A percentile compares a stretch with the other conserved stretches of the same genome.
These are phyloP conservation scores for Ganaspis sp. DNA, from an alignment of 1,140 invertebrate genomes.

Conservation along the genomic window DNA sequence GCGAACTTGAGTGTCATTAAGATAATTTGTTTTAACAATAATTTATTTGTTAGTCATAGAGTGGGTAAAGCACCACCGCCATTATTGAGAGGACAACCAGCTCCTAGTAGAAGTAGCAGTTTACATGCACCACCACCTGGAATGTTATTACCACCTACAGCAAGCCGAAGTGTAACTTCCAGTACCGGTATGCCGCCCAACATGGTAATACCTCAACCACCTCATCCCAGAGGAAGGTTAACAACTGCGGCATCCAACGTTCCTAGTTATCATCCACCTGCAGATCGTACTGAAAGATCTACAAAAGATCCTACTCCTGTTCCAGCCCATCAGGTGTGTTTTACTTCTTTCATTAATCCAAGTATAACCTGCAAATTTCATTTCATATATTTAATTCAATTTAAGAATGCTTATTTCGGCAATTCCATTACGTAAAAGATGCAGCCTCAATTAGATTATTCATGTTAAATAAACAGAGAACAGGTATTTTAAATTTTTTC, in stretches of 20 bases:
- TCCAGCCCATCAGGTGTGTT: slow-evolving; percentile 71
- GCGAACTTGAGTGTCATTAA: too few species aligned
- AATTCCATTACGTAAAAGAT: too few species aligned
- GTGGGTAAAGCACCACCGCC: slow-evolving; percentile 71
- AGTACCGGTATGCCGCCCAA: slow-evolving; percentile 77
- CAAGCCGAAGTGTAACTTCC: slow-evolving; percentile 74
- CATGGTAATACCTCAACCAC: slow-evolving; percentile 80
- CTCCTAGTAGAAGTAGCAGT: slow-evolving; percentile 72
- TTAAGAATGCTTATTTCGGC: too few species aligned
- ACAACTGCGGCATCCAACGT: slow-evolving; percentile 65
- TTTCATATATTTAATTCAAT: too few species aligned
- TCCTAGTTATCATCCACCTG: slow-evolving; percentile 72
- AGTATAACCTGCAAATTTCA: background rate
- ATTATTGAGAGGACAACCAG: slow-evolving; percentile 69
- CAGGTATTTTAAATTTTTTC: too few species aligned
- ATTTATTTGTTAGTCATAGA: slow-evolving; percentile 62
- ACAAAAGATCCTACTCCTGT: slow-evolving; percentile 74
- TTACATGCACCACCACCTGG: slow-evolving; percentile 78
- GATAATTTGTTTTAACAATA: background rate
- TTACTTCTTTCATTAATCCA: background rate
- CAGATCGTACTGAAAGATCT: slow-evolving; percentile 73
- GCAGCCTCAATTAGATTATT: too few species aligned
- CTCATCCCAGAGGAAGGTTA: slow-evolving; percentile 73
- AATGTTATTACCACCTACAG: slow-evolving; percentile 77
- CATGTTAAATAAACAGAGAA: too few species aligned